A percentile compares a stretch with the other conserved stretches of the same genome.
phyloP scores from a whole-genome alignment of 23 tunicate genomes.

The Ascidia mentula region DNA sequence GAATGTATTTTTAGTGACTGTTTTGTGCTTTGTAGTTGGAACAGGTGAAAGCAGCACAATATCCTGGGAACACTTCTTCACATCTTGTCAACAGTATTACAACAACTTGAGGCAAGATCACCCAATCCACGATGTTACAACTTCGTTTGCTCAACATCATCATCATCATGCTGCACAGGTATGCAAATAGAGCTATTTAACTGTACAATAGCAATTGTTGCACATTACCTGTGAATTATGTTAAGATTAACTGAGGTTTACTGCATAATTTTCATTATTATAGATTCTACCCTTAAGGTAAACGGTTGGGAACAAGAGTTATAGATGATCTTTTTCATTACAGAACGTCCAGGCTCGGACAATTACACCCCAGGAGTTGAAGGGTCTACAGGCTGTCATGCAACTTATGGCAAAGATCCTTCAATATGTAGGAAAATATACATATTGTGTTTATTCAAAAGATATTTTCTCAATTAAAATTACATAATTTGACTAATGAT shows the following conservation, averaged over 20 bases:
- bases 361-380: constrained; percentile 91
- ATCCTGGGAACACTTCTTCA: constrained; percentile 83
- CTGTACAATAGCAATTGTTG: too few relatives aligned
- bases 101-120: constrained; percentile 51
- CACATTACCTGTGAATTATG: too few relatives aligned
- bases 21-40: constrained; percentile 27
- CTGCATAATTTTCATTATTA: neutral
- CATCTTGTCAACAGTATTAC: constrained; percentile 68
- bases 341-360: constrained; percentile 1
- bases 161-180: constrained; percentile 18
- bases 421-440: constrained; percentile 51
- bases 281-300: neutral
- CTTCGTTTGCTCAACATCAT: constrained; percentile 24
- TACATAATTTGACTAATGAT: too few relatives aligned
- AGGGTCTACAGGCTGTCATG: constrained; percentile 76
- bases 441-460: too few relatives aligned
- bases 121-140: constrained; percentile 29
- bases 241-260: too few relatives aligned
- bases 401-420: constrained; percentile 58
- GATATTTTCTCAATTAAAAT: too few relatives aligned
- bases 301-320: neutral
- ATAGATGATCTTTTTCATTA: too few relatives aligned
- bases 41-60: constrained; percentile 51
- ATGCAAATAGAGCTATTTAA: too few relatives aligned
- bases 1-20: too few relatives aligned